Base-by-base conservation (phyloP, 2,113 vertebrate species). In the Progne subis region DNA sequence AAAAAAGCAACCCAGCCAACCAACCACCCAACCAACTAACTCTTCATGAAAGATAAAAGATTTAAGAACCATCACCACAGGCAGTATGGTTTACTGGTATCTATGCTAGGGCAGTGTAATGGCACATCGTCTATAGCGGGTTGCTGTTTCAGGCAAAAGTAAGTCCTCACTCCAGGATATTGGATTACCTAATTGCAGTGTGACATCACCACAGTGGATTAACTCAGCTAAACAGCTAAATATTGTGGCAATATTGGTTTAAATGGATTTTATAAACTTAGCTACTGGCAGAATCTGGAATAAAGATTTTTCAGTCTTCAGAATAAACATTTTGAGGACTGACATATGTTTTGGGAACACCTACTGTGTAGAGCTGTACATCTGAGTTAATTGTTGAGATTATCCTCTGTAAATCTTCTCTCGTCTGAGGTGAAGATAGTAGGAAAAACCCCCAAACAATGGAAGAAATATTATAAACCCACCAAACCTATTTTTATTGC, bases 91-190 rank as follows among this genome's bases (percentile, higher is more conserved):
- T 47, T 52, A 26, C 11, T 43, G 9, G 2, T 43, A 21, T 59
- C 34, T 79, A 11, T 53, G n/a, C 23, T 25, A 52, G 2, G 18
- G 9, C n/a, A 57, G 19, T 15, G 23, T 37, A 74, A 46, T 68
- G 18, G 9, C 5, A 16, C 9, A 39, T 1, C 3, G 20, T 23
- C 44, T 43, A 3, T 16, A 74, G 29, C 0, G 1, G 6, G 5
- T 9, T 68, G 20, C 7, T 52, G 21, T 49, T 88, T 32, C 28
- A 61, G 31, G 13, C 11, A 49, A n/a, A 19, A 21, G 13, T 39
- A 67, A 79, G 1, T 3, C 12, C 18, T 69, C 32, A 13, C 14
- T 60, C 47, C 49, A 43, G 12, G 29, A 53, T 53, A 74, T 63
- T 57, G 32, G 18, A 28, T 59, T 41, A 25, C 16, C 11, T 59